phyloP scores from a whole-genome alignment of 2,888 invertebrate species.

The Alloplasta piceator region DNA sequence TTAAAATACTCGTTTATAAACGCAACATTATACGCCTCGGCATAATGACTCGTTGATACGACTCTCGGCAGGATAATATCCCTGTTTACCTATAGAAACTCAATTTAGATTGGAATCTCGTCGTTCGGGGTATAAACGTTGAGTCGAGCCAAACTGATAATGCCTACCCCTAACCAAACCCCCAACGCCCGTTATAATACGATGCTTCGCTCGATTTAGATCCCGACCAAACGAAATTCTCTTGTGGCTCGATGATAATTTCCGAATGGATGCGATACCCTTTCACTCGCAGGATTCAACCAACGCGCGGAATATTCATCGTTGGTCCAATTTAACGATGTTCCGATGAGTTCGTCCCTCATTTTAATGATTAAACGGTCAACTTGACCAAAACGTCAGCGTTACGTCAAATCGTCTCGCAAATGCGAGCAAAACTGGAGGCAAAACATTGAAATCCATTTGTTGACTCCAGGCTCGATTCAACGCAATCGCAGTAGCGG shows the following conservation, averaged over 20 bases:
- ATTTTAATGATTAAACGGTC: too few relatives aligned
- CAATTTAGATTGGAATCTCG: conserved; percentile 67
- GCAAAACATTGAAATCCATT: too few relatives aligned
- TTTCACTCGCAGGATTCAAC: neutral
- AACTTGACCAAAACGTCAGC: too few relatives aligned
- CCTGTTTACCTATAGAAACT: conserved; percentile 67
- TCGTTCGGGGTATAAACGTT: conserved; percentile 51
- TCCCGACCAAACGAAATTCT: conserved; percentile 50
- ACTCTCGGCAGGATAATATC: conserved; percentile 61
- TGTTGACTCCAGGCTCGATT: too few relatives aligned
- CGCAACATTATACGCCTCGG: neutral
- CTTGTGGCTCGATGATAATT: conserved; percentile 55
- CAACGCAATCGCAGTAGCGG: too few relatives aligned
- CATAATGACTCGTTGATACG: conserved; percentile 64
- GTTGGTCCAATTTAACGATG: too few relatives aligned
- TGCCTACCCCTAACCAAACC: neutral
- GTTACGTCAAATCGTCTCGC: too few relatives aligned
- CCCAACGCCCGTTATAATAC: conserved; percentile 34
- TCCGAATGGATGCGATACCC: conserved; percentile 34
- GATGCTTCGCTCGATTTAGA: conserved; percentile 47
- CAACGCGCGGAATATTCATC: too few relatives aligned
- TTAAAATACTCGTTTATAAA: conserved; percentile 41
- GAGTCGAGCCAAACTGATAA: conserved; percentile 58
- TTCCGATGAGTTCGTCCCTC: too few relatives aligned
- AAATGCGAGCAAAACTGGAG: too few relatives aligned